Evolutionary conservation across 2,113 vertebrate species (phyloP).

Genomic region (Anolis carolinensis): DNA sequence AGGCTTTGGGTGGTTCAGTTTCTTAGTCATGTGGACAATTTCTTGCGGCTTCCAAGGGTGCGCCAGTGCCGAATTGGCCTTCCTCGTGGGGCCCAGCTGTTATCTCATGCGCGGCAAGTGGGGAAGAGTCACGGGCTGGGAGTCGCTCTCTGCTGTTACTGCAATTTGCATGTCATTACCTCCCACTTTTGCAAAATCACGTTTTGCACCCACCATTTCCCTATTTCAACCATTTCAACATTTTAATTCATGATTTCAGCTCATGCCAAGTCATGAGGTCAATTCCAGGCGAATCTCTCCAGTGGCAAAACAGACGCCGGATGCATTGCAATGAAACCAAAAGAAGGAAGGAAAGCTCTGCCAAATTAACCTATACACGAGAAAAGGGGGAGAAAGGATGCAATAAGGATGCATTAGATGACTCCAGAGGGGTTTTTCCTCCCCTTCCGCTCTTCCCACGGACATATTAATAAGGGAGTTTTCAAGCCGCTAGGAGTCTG

Average conservation of each 20-base stretch:
- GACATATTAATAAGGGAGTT: not conserved
- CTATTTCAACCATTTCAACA: conserved; percentile 28
- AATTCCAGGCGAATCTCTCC: fast-evolving
- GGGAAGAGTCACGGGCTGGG: not conserved
- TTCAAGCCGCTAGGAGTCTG: not conserved
- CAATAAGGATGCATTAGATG: not conserved
- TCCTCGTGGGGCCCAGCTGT: not conserved
- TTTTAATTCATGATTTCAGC: conserved; percentile 48
- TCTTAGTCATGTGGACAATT: not conserved
- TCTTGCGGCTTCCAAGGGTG: not conserved
- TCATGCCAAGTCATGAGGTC: conserved; percentile 34
- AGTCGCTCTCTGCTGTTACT: conserved; percentile 18
- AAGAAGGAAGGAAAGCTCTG: conserved; percentile 36
- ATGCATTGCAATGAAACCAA: conserved; percentile 32
- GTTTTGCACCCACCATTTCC: conserved; percentile 33
- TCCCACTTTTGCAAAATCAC: conserved; percentile 3
- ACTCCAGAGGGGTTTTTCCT: not conserved
- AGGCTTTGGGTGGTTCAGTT: not conserved
- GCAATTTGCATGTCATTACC: conserved; percentile 37
- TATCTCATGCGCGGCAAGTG: not conserved
- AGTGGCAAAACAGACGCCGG: conserved; percentile 15
- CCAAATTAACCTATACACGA: conserved; percentile 33
- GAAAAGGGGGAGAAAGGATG: not conserved
- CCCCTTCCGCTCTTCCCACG: not conserved
- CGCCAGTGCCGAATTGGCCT: conserved; percentile 10